Conservation (phyloP, 2,113 vertebrate species). For the Notothenia coriiceps region DNA sequence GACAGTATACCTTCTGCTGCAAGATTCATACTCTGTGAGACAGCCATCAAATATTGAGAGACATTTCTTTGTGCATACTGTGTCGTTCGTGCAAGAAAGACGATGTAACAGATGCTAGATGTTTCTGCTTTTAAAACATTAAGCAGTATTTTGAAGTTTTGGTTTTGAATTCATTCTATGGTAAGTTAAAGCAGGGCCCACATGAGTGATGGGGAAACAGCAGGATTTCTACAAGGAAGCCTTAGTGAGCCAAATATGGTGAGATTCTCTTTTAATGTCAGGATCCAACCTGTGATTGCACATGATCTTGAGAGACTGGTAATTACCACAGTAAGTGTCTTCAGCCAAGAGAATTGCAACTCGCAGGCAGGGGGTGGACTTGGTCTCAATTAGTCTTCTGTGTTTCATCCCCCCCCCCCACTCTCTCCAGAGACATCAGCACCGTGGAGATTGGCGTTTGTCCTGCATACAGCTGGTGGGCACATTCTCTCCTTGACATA, state of each 20-base stretch:
- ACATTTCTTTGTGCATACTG: constrained; percentile 45
- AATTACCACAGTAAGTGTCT: constrained; percentile 77
- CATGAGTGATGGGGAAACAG: constrained; percentile 39
- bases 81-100: constrained; percentile 29
- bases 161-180: neutral
- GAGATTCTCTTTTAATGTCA: constrained; percentile 71
- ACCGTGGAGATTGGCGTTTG: constrained; percentile 43
- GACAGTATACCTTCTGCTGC: constrained; percentile 56
- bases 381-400: constrained; percentile 76
- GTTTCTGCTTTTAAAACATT: constrained; percentile 12
- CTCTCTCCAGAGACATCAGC: constrained; percentile 42
- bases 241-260: constrained; percentile 65
- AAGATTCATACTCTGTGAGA: constrained; percentile 63
- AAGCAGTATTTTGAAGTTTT: neutral
- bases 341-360: constrained; percentile 66
- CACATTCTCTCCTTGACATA: constrained; percentile 48
- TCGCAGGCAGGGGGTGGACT: constrained; percentile 65
- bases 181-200: neutral
- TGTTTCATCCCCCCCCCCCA: constrained; percentile 56
- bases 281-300: constrained; percentile 76
- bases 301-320: constrained; percentile 76
- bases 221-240: constrained; percentile 56
- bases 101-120: neutral
- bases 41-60: constrained; percentile 66
- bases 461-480: constrained; percentile 44